Percentiles rank a stretch among this genome's conserved stretches.
These are phyloP conservation scores for Emmelina monodactyla DNA, from an alignment of 2,888 invertebrate genomes.

Conservation along the genomic window DNA sequence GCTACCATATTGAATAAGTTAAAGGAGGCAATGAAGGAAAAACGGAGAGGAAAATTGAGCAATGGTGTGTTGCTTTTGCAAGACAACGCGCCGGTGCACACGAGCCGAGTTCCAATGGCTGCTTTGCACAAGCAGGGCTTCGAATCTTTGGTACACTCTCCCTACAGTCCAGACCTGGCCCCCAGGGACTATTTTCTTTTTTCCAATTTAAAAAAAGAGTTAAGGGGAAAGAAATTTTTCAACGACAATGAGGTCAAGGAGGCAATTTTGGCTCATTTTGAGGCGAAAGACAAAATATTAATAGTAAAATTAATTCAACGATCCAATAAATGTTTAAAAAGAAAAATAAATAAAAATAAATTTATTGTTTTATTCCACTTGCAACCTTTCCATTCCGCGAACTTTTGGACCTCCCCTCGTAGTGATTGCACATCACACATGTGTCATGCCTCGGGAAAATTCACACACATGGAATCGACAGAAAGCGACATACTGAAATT, in stretches of 20 bases:
- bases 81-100: conserved; percentile 8
- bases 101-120: conserved; percentile 5
- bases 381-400: neutral
- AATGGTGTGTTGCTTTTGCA: conserved; percentile 10
- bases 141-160: neutral
- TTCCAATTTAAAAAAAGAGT: neutral
- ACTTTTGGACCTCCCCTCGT: neutral
- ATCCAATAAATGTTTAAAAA: no score
- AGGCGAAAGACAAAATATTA: neutral
- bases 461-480: no score
- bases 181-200: neutral
- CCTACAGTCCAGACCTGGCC: neutral
- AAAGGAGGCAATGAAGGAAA: conserved; percentile 9
- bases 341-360: neutral
- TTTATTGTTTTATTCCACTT: neutral
- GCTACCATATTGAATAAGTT: conserved; percentile 14
- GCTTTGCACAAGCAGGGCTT: neutral
- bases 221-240: neutral
- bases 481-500: no score
- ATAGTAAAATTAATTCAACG: neutral
- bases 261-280: neutral
- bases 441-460: no score
- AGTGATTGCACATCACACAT: no score
- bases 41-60: neutral
- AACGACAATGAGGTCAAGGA: no score